Conservation (phyloP, 1,140 invertebrate species). For the Protaetia brevitarsis region DNA sequence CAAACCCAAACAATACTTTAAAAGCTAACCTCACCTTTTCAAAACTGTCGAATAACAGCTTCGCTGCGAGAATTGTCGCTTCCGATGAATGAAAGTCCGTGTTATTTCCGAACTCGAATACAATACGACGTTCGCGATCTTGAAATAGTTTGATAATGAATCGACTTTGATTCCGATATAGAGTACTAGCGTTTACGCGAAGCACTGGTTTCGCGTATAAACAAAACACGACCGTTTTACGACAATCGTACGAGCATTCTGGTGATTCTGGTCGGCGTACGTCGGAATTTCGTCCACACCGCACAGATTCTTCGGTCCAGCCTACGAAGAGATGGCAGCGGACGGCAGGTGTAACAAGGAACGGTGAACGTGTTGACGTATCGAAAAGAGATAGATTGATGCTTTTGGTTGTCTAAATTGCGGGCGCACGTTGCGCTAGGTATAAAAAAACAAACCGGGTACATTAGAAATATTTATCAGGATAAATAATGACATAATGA, state of each 20-base stretch:
- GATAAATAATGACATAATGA: background rate
- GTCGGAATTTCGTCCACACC: background rate
- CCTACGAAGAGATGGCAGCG: constrained; percentile 1
- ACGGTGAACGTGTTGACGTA: background rate
- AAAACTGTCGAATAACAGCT: background rate
- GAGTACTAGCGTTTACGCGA: too few species aligned
- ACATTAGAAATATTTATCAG: background rate
- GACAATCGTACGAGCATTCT: background rate
- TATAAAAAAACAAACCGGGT: background rate
- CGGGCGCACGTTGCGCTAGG: background rate
- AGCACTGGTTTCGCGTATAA: too few species aligned
- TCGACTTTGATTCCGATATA: too few species aligned
- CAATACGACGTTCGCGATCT: background rate
- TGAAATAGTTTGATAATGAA: too few species aligned
- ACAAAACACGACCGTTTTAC: background rate
- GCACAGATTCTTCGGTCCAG: constrained; percentile 20
- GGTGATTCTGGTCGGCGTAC: background rate
- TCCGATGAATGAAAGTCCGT: background rate
- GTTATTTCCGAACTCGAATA: background rate
- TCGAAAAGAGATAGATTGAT: background rate
- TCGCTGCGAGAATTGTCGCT: background rate
- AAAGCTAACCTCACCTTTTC: background rate
- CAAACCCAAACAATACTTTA: background rate
- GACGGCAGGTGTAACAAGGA: constrained; percentile 22
- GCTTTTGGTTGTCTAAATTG: background rate